Conservation (phyloP, 2,888 invertebrate genomes). For the Gari tellinella region DNA sequence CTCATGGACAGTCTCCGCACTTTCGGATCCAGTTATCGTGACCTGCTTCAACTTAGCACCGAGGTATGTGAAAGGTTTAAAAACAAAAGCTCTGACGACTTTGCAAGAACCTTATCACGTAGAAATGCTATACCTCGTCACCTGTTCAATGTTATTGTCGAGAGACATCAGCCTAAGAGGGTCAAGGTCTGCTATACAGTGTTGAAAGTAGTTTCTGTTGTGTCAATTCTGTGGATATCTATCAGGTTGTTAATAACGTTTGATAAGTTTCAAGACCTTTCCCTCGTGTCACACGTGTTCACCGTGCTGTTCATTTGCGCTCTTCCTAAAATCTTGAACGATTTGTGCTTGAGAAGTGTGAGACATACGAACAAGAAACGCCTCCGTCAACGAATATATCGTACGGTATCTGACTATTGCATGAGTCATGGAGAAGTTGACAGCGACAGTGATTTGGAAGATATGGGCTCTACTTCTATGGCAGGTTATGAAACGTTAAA, state of each 20-base stretch:
- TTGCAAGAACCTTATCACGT: not conserved
- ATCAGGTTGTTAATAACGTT: slow-evolving; percentile 34
- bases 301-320: slow-evolving; percentile 47
- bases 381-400: too few species aligned
- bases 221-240: slow-evolving; percentile 31
- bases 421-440: too few species aligned
- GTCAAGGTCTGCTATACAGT: slow-evolving; percentile 38
- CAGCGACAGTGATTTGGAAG: too few species aligned
- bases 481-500: too few species aligned
- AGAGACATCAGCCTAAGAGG: slow-evolving; percentile 32
- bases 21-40: slow-evolving; percentile 33
- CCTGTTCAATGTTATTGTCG: slow-evolving; percentile 26
- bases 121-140: slow-evolving; percentile 25
- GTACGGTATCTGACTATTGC: too few species aligned
- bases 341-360: too few species aligned
- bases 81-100: not conserved
- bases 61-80: slow-evolving; percentile 12
- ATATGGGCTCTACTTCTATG: too few species aligned
- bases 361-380: too few species aligned
- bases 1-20: slow-evolving; percentile 29
- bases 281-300: slow-evolving; percentile 45
- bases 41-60: slow-evolving; percentile 26
- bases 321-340: slow-evolving; percentile 30
- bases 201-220: slow-evolving; percentile 25
- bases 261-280: slow-evolving; percentile 48